Evolutionary conservation across 2,797 vertebrate genomes (phyloP), one percentile per base, ranked within the genome.

Genomic region (Myotis pilosus): DNA sequence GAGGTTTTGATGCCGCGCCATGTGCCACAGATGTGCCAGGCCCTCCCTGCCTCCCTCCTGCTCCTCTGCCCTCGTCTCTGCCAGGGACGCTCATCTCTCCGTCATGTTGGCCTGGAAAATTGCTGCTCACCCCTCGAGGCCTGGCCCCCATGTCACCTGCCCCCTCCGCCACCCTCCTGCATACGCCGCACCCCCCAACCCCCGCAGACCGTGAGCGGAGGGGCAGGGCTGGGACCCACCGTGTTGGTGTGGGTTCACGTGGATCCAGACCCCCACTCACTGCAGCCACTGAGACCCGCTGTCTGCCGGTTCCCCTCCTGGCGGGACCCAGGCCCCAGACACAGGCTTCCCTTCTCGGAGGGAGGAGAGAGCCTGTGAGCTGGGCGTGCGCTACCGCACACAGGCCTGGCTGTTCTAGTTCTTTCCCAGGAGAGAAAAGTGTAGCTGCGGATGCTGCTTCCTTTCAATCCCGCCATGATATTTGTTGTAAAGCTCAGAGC

Each of bases 301-400:
- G 0, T 44, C 36, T 28, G 16, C 68, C 44, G 19, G 38, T 8
- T 17, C 11, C 51, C 7, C 17, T 47, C 51, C 23, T 33, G 22
- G 72, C 47, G 60, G 55, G 87, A 87, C 57, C 33, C 30, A 25
- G 53, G n/a, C 28, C 78, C 2, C 22, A 38, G 44, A 17, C 2
- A 1, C 4, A 10, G 47, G 22, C 28, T 69, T 53, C 36, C 49
- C 47, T 78, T 47, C 38, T 62, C 23, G 5, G 57, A 12, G 57
- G 64, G 4, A 47, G 66, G 23, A 36, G 55, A 33, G 13, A 19
- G 33, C 57, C 25, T 25, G 11, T 9, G 49, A 41, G 13, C 47
- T 41, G 12, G 2, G 7, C 0, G 0, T 16, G 16, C 0, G 6
- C 22, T 11, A 5, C 3, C 9, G 41, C 53, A 68, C 3, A 3